A percentile compares a stretch with the other conserved stretches of the same genome.
Conservation (phyloP, 2,113 vertebrate genomes). For the Pardalotus punctatus region DNA sequence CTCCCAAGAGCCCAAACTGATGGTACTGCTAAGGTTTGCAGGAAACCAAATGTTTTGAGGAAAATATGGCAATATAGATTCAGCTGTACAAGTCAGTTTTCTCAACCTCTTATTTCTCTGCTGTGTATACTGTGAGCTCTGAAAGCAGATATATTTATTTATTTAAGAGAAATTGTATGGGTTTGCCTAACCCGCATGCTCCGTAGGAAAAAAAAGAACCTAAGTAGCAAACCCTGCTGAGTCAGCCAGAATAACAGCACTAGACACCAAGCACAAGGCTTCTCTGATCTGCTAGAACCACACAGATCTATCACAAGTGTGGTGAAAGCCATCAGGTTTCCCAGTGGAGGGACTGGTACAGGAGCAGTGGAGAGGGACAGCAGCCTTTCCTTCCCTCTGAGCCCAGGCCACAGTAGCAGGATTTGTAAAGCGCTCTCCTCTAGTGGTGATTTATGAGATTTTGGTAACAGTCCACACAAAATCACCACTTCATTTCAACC, state of each 20-base stretch:
- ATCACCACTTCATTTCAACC: not conserved
- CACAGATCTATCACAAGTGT: accelerated
- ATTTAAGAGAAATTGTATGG: not conserved
- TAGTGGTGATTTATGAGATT: not conserved
- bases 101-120: not conserved
- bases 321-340: not conserved
- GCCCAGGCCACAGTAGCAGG: not conserved
- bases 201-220: not conserved
- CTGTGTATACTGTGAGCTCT: not conserved
- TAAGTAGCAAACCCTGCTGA: not conserved
- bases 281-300: not conserved
- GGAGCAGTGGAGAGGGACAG: not conserved
- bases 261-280: not conserved
- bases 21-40: not conserved
- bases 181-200: not conserved
- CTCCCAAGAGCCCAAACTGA: not conserved
- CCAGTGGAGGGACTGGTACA: accelerated
- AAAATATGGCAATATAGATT: not conserved
- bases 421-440: not conserved
- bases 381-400: not conserved
- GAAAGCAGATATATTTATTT: not conserved
- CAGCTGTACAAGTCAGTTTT: not conserved
- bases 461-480: not conserved
- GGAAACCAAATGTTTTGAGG: not conserved
- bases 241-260: not conserved